These are phyloP conservation scores for Hydrozoanthus gracilis DNA, from an alignment of 92 coral and sea anemone genomes.

Conservation along the genomic window DNA sequence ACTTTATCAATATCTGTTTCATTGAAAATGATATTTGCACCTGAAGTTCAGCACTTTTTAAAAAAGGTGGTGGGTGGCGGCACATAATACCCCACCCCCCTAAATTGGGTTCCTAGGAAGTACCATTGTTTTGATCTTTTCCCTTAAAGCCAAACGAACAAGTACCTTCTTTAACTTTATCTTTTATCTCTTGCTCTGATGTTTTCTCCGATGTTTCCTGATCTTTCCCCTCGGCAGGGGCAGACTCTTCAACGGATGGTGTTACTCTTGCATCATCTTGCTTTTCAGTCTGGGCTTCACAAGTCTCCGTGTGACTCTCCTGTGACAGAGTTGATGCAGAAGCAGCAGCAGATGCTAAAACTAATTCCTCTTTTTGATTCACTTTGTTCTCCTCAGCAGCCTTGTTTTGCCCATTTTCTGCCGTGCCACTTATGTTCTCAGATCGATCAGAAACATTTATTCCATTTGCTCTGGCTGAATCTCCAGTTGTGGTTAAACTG, in stretches of 20 bases:
- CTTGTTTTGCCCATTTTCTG: conserved; percentile 39
- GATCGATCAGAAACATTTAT: neutral
- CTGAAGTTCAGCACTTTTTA: neutral
- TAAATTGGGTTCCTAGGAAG: no score
- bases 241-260: neutral
- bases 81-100: no score
- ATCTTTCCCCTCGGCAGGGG: conserved; percentile 1
- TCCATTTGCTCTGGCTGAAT: neutral
- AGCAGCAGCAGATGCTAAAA: neutral
- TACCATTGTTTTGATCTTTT: no score
- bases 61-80: no score
- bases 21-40: neutral
- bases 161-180: conserved; percentile 5
- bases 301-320: neutral
- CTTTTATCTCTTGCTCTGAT: neutral
- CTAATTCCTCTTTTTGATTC: conserved; percentile 33
- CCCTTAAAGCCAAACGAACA: neutral
- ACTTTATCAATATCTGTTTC: no score
- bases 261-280: neutral
- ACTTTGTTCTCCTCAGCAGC: conserved; percentile 37
- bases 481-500: conserved; percentile 31
- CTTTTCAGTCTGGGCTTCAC: neutral
- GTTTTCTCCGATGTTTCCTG: neutral
- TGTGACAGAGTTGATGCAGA: neutral
- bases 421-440: conserved; percentile 9